Evolutionary conservation across 1,140 invertebrate species (phyloP), one percentile per base, ranked within the genome.

Genomic region (Neoseiulus cucumeris): DNA sequence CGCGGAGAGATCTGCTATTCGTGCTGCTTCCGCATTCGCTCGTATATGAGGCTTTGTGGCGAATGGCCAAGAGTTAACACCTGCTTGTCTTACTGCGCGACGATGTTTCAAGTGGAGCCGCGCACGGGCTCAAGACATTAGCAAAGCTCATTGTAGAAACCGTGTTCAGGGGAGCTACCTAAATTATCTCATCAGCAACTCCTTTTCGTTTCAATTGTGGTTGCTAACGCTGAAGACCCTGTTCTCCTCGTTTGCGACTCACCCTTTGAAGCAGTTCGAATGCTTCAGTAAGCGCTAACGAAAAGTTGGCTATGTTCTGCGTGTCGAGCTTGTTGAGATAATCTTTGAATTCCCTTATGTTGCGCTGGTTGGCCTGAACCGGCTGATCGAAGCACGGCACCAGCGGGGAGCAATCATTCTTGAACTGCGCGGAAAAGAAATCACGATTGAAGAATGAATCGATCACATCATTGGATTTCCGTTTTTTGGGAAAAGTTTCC

Each of bases 231-330:
- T 39, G 33, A 39, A 9, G 4, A 39, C 33, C 4, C 9, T 39
- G 33, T 9, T 4, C 33, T 6, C 33, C 9, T 39, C 9, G 33
- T 39, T 39, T 39, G 4, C 9, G 4, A 72, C 74, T 78, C 68
- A 89, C 82, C 72, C 82, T 78, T 77, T 82, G 81, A 42, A 96
- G 79, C 17, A 94, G 76, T 72, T 89, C 83, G 78, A 98, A 99
- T 0, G 93, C 93, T 71, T 82, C 84, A 4, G 82, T 87, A 18
- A 99, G 78, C 14, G 92, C 93, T 68, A 85, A 79, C 7, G 88
- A 87, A 78, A 97, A 97, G 76, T 98, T 93, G 45, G 95, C 93
- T 70, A 95, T 91, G 69, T 88, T 84, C 70, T 83, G 84, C 7
- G 91, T 92, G 68, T 83, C 80, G 5, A 87, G 77, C 73, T 89